Evolutionary conservation across 2,797 vertebrate species (phyloP), one percentile per base, ranked within the genome.

Genomic region (Triplophysa bombifrons): DNA sequence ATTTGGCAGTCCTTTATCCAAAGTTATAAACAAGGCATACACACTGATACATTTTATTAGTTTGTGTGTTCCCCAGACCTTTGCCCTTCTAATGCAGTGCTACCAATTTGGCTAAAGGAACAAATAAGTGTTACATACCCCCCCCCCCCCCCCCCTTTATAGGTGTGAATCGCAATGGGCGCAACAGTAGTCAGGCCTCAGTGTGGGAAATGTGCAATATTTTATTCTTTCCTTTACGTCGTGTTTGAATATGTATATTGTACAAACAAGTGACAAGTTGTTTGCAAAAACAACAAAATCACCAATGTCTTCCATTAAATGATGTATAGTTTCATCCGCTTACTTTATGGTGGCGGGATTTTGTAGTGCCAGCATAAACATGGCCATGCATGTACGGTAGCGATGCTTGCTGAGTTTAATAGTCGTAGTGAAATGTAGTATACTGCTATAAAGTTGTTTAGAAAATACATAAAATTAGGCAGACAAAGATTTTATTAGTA

Each of bases 281-380:
- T 99, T 98, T 95, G 95, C 80, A 85, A 97, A 96, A 98, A 96
- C 98, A 99, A 98, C 97, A 99, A 98, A 98, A 99, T 99, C 97
- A 99, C 97, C 96, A 97, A 98, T 96, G 98, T 99, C 98, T 99
- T 99, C 98, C 98, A 99, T 99, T 98, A 96, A 98, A 95, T 98
- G 95, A 96, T 96, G 96, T 98, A 99, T 98, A 99, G 97, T 96
- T 95, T 96, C 96, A 95, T 97, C 95, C 96, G 95, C 95, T 96
- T 96, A 90, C 81, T 90, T 96, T 96, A 90, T 9, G 88, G 94
- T 96, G 97, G 95, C 92, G 89, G 95, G 94, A 91, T 92, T 48
- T 94, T 80, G 93, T 96, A 94, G 93, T 95, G 92, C 93, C 93
- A 93, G 88, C 88, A 83, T 91, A 93, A 91, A 95, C 92, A 94